phyloP scores from a whole-genome alignment of 2,797 vertebrate species.

The Hephaestus fuliginosus region DNA sequence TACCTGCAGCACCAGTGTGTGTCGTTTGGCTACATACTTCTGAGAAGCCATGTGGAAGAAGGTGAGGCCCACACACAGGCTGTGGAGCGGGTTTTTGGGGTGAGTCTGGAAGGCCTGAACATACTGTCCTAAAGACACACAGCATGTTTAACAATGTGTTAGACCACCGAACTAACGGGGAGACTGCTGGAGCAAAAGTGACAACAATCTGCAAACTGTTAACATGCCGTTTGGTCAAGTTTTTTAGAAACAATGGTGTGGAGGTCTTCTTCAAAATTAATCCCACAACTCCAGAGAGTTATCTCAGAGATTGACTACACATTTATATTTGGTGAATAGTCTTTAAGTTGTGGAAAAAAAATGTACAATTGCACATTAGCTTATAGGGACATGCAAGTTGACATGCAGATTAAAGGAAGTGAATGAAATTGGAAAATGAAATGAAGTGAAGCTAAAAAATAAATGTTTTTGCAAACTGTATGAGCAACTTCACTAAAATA shows the following conservation, averaged over 20 bases:
- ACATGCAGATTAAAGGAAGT: no score
- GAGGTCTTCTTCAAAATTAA: no score
- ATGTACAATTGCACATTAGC: no score
- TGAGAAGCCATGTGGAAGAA: slow-evolving; percentile 98
- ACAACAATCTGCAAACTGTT: background rate
- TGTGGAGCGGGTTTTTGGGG: slow-evolving; percentile 90
- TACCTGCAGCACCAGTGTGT: slow-evolving; percentile 92
- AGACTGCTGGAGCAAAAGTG: background rate
- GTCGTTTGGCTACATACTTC: slow-evolving; percentile 94
- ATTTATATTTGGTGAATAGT: no score
- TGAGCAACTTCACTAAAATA: background rate
- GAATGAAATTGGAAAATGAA: no score
- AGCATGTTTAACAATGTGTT: background rate
- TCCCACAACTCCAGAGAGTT: no score
- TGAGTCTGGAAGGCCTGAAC: slow-evolving; percentile 92
- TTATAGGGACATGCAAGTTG: no score
- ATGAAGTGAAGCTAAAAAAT: no score
- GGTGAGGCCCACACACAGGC: slow-evolving; percentile 94
- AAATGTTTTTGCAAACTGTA: background rate
- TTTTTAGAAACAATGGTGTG: background rate
- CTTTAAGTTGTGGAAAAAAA: no score
- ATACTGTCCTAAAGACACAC: slow-evolving; percentile 90
- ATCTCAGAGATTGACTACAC: no score
- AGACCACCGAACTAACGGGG: background rate
- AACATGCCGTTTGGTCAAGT: no score